Evolutionary conservation across 2,888 invertebrate genomes (phyloP).

Genomic region (Taenaris catops): DNA sequence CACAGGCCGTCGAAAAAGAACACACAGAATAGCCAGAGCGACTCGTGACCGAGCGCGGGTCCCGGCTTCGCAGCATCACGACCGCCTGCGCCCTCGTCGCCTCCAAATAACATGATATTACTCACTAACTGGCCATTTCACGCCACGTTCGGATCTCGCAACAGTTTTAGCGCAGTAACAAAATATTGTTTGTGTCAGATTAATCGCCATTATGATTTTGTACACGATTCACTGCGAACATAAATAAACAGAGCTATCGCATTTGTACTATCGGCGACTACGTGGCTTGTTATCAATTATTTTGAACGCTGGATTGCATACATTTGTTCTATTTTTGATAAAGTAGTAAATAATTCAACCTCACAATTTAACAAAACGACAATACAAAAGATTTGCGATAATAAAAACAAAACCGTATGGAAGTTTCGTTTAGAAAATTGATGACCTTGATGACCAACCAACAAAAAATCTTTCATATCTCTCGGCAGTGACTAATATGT

Average conservation of each 20-base stretch:
- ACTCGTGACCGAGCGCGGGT: slow-evolving; percentile 65
- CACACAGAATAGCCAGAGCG: too few species aligned
- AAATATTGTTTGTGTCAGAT: slow-evolving; percentile 37
- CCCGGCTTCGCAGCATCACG: slow-evolving; percentile 52
- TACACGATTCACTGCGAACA: slow-evolving; percentile 28
- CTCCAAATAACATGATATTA: slow-evolving; percentile 73
- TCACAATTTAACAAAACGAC: too few species aligned
- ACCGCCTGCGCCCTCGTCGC: slow-evolving; percentile 60
- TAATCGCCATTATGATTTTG: slow-evolving; percentile 27
- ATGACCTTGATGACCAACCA: too few species aligned
- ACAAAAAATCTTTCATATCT: too few species aligned
- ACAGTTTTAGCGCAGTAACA: slow-evolving; percentile 38
- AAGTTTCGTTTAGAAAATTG: too few species aligned
- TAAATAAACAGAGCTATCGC: slow-evolving; percentile 25
- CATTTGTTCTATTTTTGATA: too few species aligned
- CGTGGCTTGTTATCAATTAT: slow-evolving; percentile 12
- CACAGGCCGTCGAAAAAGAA: too few species aligned
- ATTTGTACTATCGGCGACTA: slow-evolving; percentile 16
- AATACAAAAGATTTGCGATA: too few species aligned
- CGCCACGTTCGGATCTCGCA: slow-evolving; percentile 51
- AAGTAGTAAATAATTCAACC: too few species aligned
- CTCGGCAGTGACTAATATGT: too few species aligned
- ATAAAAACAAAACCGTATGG: too few species aligned
- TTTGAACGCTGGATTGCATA: too few species aligned
- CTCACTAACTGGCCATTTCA: slow-evolving; percentile 76